phyloP scores from a whole-genome alignment of 2,113 vertebrate species.

The Gobio gobio region DNA sequence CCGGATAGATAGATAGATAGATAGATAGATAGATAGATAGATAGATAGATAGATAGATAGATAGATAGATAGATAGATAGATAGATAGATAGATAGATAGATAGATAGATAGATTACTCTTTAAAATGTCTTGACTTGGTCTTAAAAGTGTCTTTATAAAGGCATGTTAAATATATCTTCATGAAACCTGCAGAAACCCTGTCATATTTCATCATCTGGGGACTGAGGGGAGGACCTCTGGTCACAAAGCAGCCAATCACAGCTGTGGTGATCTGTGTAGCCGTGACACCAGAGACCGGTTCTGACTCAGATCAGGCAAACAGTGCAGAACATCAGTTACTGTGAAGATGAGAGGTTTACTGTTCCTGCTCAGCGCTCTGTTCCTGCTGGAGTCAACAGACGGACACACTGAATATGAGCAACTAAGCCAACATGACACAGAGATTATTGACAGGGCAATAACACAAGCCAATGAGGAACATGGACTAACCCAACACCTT shows the following conservation, averaged over 20 bases:
- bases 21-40: no score
- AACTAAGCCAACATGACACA: rapidly evolving
- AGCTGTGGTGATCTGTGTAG: neutral
- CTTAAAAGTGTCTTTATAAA: neutral
- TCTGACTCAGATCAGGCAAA: neutral
- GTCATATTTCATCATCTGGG: neutral
- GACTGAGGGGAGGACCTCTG: neutral
- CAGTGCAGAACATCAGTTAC: neutral
- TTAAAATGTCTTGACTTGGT: neutral
- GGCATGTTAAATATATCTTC: neutral
- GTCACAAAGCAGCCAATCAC: neutral
- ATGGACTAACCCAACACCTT: neutral
- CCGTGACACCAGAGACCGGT: neutral
- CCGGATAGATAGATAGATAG: no score
- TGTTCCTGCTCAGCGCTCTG: neutral
- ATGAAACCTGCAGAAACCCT: neutral
- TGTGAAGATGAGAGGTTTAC: slow-evolving; percentile 17
- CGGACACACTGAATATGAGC: neutral
- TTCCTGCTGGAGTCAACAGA: slow-evolving; percentile 24
- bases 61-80: no score
- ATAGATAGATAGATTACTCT: no score
- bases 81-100: no score
- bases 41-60: no score
- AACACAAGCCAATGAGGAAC: rapidly evolving
- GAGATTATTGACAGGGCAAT: neutral